These are phyloP conservation scores for Thymelicus acteon DNA, from an alignment of 2,888 invertebrate genomes.

Conservation along the genomic window DNA sequence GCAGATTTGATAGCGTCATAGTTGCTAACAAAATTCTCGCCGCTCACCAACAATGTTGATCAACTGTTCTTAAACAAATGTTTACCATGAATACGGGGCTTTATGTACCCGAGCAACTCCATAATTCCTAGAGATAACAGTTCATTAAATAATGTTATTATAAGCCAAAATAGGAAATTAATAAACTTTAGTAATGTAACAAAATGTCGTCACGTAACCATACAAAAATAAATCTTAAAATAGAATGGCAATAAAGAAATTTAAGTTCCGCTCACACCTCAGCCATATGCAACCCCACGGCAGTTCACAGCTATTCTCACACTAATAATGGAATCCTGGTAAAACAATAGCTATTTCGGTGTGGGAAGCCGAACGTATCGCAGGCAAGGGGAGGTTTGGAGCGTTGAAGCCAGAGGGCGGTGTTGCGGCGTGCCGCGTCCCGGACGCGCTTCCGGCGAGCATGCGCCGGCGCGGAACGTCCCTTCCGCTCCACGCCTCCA, in stretches of 20 bases:
- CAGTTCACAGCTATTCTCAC: conserved; percentile 21
- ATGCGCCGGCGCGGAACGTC: conserved; percentile 78
- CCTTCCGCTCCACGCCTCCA: conserved; percentile 73
- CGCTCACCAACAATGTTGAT: no score
- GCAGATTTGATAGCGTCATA: no score
- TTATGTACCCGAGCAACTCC: no score
- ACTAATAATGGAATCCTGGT: conserved; percentile 12
- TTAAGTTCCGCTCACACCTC: conserved; percentile 11
- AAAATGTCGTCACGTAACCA: background rate
- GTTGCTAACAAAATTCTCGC: no score
- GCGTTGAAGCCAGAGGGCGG: conserved; percentile 57
- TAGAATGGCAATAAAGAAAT: conserved; percentile 1
- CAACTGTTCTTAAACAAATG: no score
- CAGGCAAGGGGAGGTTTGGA: conserved; percentile 54
- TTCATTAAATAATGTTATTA: no score
- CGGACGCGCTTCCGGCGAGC: conserved; percentile 80
- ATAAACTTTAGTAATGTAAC: background rate
- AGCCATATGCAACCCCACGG: background rate
- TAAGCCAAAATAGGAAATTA: background rate
- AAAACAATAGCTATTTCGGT: conserved; percentile 35
- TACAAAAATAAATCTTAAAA: background rate
- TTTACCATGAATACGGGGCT: no score
- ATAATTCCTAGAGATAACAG: no score
- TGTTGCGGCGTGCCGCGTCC: conserved; percentile 74
- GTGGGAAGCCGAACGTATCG: conserved; percentile 29